Evolutionary conservation across 2,797 vertebrate species (phyloP), one percentile per base, ranked within the genome.

Genomic region (Spinus pinus): DNA sequence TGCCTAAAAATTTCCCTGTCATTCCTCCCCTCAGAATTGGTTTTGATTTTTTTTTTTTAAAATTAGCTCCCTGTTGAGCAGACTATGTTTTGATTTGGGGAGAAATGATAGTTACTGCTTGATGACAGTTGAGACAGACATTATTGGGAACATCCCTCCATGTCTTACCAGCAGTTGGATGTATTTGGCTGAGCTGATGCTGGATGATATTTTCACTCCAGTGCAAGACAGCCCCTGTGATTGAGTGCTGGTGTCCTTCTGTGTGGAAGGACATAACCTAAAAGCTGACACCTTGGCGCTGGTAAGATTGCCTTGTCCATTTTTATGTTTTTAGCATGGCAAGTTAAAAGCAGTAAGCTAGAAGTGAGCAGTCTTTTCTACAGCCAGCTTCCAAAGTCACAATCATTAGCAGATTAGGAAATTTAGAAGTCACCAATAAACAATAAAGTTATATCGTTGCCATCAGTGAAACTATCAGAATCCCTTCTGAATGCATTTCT

Each of bases 1-100:
- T 44, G 82, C 21, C 75, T 86, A 94, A 95, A 94, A 95, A 75
- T 86, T 83, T 90, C 42, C 35, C 46, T 91, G 81, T 92, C 85
- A 81, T 81, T 94, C 62, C 82, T 82, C 47, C 35, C 30, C 20
- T 91, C 57, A 85, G 69, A 90, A 88, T 15, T 90, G 23, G 35
- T 27, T n/a, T 25, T 27, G 19, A 2, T 4, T n/a, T 19, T 42
- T 20, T 23, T 46, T 57, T 57, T 27, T 33, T 24, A 1, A 93
- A 1, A 93, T 96, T 95, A 95, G 83, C 47, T 91, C 67, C 47
- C 78, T 64, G 53, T 86, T 81, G 56, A 95, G 83, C 88, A 95
- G 81, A 94, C 72, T 79, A 81, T 95, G 74, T 95, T 96, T 95
- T 96, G 93, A 90, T 92, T 62, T 86, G 27, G 37, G 41, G 33